phyloP scores from a whole-genome alignment of 2,888 invertebrate species.

The Epinotia nisella region DNA sequence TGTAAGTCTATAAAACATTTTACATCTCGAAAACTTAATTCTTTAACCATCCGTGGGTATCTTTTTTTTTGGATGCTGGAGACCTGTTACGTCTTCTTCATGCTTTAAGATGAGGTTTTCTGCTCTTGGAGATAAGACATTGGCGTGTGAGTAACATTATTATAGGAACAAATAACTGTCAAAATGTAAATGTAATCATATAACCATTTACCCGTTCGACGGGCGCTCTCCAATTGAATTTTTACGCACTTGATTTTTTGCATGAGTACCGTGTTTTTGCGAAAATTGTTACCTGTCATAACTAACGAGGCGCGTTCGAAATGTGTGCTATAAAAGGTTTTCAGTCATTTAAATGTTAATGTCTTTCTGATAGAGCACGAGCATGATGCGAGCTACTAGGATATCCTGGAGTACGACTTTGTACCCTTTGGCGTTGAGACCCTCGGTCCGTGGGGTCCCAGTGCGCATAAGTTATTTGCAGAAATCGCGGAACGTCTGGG shows the following conservation, averaged over 20 bases:
- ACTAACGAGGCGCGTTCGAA: background rate
- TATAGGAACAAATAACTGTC: background rate
- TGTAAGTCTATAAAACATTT: no score
- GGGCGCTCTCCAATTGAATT: background rate
- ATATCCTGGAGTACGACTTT: background rate
- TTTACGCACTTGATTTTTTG: background rate
- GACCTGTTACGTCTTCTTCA: no score
- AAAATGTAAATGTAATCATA: background rate
- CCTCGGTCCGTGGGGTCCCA: no score
- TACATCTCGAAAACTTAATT: no score
- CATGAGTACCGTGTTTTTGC: background rate
- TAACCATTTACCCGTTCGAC: background rate
- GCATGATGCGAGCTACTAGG: background rate
- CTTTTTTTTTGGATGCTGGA: no score
- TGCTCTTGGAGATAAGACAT: no score
- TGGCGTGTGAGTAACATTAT: background rate
- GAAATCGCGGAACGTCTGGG: no score
- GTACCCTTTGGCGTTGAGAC: no score
- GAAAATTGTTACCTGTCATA: background rate
- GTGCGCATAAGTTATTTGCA: no score
- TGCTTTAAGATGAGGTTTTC: no score
- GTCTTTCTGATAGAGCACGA: background rate
- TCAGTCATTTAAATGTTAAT: background rate
- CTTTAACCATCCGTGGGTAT: no score
- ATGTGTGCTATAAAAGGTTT: slow-evolving; percentile 2